Evolutionary conservation across 2,888 invertebrate species (phyloP).

Genomic region (Ichneumoninae sp.): DNA sequence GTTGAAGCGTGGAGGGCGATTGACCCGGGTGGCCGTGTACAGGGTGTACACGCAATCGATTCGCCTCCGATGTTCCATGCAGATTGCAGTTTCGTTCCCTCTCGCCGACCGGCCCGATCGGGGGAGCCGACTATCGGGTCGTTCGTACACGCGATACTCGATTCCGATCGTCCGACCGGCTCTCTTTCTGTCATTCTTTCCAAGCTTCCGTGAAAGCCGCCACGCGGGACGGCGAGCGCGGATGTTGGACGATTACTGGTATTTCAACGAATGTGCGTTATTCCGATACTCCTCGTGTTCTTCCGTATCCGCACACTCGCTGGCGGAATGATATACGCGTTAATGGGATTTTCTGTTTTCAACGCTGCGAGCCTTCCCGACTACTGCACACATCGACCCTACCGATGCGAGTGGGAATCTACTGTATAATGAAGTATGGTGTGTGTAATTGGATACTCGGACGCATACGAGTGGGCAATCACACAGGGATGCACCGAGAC

Average conservation of each 20-base stretch:
- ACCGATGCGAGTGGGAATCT: background rate
- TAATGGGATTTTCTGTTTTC: constrained; percentile 41
- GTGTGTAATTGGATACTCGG: background rate
- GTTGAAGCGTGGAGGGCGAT: constrained; percentile 36
- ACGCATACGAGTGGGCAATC: no score
- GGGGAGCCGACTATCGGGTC: constrained; percentile 29
- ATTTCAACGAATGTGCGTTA: constrained; percentile 11
- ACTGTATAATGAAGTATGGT: background rate
- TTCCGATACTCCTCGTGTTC: constrained; percentile 20
- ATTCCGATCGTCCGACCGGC: constrained; percentile 39
- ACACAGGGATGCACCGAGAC: no score
- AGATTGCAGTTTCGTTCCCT: constrained; percentile 42
- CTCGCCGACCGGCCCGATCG: background rate
- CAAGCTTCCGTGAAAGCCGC: constrained; percentile 32
- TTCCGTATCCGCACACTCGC: background rate
- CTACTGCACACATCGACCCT: background rate
- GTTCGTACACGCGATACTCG: constrained; percentile 50
- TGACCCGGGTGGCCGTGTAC: constrained; percentile 42
- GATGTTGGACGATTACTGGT: constrained; percentile 19
- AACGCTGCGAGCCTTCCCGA: background rate
- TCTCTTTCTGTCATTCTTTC: constrained; percentile 19
- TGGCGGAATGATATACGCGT: constrained; percentile 27
- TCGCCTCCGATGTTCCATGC: constrained; percentile 39
- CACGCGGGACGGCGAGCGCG: constrained; percentile 22
- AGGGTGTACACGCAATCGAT: constrained; percentile 46